A percentile compares a stretch with the other conserved stretches of the same genome.
Conservation (phyloP, 2,888 invertebrate genomes). For the Dromius quadrimaculatus region DNA sequence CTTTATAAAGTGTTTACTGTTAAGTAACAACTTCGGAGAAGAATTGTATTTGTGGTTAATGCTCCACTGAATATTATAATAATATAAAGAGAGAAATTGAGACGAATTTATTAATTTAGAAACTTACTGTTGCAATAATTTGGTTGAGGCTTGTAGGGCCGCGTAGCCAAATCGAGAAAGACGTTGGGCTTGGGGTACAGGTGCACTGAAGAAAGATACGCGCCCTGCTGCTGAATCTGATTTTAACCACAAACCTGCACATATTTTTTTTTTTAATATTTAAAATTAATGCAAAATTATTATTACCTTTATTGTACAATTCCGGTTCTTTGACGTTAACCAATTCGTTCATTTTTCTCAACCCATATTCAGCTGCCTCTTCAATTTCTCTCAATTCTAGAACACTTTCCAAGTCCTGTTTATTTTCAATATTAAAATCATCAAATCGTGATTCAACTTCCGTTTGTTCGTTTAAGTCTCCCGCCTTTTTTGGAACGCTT, state of each 20-base stretch:
- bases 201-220: conserved; percentile 80
- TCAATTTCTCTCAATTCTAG: conserved; percentile 68
- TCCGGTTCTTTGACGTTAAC: conserved; percentile 72
- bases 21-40: conserved; percentile 7
- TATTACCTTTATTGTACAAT: conserved; percentile 72
- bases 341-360: conserved; percentile 76
- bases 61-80: conserved; percentile 9
- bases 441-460: conserved; percentile 38
- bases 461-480: background rate
- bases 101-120: conserved; percentile 31
- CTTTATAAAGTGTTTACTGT: no score
- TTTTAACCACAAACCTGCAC: conserved; percentile 74
- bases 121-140: conserved; percentile 72
- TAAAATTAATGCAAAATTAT: background rate
- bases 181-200: conserved; percentile 72
- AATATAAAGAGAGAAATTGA: conserved; percentile 44
- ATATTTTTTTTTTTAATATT: conserved; percentile 15
- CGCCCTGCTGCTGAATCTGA: conserved; percentile 76
- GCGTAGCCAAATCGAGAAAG: conserved; percentile 78
- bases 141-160: conserved; percentile 74
- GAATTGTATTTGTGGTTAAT: conserved; percentile 10
- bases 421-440: no score
- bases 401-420: conserved; percentile 47
- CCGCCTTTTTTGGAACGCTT: background rate
- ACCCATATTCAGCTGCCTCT: conserved; percentile 77